These are phyloP conservation scores for Ptilorrhoa leucosticta DNA, from an alignment of 2,113 vertebrate genomes.

Conservation along the genomic window DNA sequence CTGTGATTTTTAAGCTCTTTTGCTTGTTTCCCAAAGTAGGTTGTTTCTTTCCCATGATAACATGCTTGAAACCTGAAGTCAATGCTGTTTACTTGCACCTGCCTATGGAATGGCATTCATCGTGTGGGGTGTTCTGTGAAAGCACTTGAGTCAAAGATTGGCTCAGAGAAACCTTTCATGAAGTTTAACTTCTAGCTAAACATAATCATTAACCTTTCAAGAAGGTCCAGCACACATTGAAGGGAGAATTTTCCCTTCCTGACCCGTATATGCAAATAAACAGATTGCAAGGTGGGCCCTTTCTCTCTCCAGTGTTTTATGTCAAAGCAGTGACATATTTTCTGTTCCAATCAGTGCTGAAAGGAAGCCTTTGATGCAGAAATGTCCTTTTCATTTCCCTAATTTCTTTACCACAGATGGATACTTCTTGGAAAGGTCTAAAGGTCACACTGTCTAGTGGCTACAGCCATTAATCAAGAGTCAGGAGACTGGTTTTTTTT, in stretches of 20 bases:
- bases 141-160: not conserved
- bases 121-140: not conserved
- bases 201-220: not conserved
- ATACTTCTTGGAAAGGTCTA: not conserved
- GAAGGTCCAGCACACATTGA: not conserved
- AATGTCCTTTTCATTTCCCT: not conserved
- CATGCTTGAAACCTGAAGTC: not conserved
- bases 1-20: not conserved
- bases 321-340: not conserved
- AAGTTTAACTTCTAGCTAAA: not conserved
- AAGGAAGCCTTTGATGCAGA: not conserved
- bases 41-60: not conserved
- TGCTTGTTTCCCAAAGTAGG: not conserved
- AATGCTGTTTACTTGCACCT: not conserved
- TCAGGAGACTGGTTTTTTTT: not conserved
- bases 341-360: not conserved
- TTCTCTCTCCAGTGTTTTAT: not conserved
- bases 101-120: not conserved
- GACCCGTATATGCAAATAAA: not conserved
- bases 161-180: not conserved
- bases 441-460: not conserved
- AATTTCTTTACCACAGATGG: not conserved
- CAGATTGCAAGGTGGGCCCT: not conserved
- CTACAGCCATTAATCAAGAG: not conserved
- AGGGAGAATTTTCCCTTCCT: not conserved